These are phyloP conservation scores for Limenitis camilla DNA, from an alignment of 2,888 invertebrate genomes.

Conservation along the genomic window DNA sequence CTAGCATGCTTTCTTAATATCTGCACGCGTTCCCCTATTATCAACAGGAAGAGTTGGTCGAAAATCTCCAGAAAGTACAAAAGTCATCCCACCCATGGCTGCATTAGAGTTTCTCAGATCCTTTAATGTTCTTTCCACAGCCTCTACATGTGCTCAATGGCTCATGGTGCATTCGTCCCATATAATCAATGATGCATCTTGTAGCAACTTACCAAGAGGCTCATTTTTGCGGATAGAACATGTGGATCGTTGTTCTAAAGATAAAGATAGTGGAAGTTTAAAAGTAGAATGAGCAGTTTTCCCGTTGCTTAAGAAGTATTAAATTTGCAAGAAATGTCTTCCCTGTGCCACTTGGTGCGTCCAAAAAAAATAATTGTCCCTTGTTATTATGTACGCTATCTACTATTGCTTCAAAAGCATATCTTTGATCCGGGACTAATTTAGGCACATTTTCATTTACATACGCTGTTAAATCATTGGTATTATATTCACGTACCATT, in stretches of 20 bases:
- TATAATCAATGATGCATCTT: neutral
- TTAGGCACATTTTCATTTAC: neutral
- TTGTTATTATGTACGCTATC: neutral
- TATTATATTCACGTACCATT: too few relatives aligned
- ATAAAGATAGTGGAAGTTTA: neutral
- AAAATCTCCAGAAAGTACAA: slow-evolving; percentile 27
- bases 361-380: slow-evolving; percentile 4
- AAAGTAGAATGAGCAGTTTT: neutral
- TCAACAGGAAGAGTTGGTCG: slow-evolving; percentile 24
- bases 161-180: too few relatives aligned
- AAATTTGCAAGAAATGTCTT: slow-evolving; percentile 3
- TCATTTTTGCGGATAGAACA: neutral
- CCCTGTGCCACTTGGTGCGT: slow-evolving; percentile 7
- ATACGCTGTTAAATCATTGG: too few relatives aligned
- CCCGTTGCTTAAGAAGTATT: slow-evolving; percentile 3
- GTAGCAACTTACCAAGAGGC: neutral
- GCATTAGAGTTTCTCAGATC: too few relatives aligned
- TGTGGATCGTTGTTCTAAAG: neutral
- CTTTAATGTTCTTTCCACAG: too few relatives aligned
- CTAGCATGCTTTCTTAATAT: slow-evolving; percentile 18
- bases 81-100: slow-evolving; percentile 23
- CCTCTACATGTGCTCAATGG: too few relatives aligned
- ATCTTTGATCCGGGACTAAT: neutral
- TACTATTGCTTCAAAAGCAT: neutral
- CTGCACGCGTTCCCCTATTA: slow-evolving; percentile 7